Conservation (phyloP, 2,797 vertebrate species). For the Ctenopoma multispine region DNA sequence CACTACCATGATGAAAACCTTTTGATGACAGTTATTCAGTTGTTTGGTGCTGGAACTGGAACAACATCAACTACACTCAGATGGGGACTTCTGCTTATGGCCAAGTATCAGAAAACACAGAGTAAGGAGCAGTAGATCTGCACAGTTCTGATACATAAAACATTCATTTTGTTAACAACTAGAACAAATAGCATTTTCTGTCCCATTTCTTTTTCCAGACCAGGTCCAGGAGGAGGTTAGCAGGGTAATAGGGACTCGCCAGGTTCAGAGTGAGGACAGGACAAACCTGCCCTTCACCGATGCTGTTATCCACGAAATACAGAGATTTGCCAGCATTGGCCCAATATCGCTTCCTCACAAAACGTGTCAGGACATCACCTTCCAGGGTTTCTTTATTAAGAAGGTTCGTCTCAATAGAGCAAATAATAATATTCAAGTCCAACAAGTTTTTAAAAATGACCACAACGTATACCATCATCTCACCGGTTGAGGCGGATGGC, state of each 20-base stretch:
- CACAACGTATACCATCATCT: no score
- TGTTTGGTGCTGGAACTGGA: slow-evolving; percentile 75
- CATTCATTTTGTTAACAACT: no score
- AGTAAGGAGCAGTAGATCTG: slow-evolving; percentile 39
- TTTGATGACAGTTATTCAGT: neutral
- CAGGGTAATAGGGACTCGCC: slow-evolving; percentile 45
- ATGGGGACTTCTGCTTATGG: slow-evolving; percentile 73
- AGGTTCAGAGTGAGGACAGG: slow-evolving; percentile 53
- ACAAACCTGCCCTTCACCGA: slow-evolving; percentile 60
- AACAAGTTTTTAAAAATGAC: no score
- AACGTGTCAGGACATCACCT: slow-evolving; percentile 59
- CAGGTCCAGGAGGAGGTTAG: slow-evolving; percentile 66
- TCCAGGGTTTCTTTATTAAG: slow-evolving; percentile 74
- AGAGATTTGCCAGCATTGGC: slow-evolving; percentile 52
- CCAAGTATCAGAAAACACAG: slow-evolving; percentile 74
- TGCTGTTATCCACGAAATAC: slow-evolving; percentile 74
- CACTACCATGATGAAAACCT: slow-evolving; percentile 64
- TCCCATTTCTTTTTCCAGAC: slow-evolving; percentile 33
- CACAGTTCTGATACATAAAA: no score
- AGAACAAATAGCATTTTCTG: no score
- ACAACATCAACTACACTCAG: slow-evolving; percentile 67
- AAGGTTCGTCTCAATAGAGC: slow-evolving; percentile 54
- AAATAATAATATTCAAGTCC: no score
- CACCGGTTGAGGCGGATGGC: no score
- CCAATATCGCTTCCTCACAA: slow-evolving; percentile 40